phyloP scores from a whole-genome alignment of 2,113 vertebrate genomes.

The Hippocampus abdominalis region DNA sequence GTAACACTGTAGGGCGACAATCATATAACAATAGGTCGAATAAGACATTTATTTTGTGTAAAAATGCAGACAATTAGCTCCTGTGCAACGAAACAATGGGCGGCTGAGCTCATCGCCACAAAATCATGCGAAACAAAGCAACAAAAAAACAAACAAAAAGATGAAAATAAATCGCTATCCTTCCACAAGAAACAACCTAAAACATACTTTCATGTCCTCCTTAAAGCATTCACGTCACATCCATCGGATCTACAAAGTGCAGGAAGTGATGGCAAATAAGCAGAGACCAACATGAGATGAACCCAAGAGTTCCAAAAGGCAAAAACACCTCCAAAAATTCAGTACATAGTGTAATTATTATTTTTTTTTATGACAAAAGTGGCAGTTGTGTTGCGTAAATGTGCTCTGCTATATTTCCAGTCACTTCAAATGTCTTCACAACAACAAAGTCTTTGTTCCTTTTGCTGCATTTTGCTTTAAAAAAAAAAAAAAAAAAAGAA shows the following conservation, averaged over 20 bases:
- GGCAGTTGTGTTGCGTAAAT: neutral
- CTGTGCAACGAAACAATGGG: neutral
- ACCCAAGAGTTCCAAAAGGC: neutral
- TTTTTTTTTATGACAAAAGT: neutral
- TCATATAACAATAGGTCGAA: neutral
- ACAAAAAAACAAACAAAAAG: no score
- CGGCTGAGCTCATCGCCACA: neutral
- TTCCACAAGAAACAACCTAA: neutral
- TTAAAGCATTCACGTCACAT: neutral
- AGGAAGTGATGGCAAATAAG: neutral
- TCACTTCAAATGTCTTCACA: neutral
- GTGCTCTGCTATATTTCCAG: neutral
- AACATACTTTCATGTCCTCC: neutral
- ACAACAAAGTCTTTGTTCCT: slow-evolving; percentile 6
- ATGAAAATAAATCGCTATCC: neutral
- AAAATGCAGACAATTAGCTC: slow-evolving; percentile 1
- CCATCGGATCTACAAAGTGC: neutral
- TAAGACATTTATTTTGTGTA: slow-evolving; percentile 3
- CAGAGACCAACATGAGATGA: neutral
- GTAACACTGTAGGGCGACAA: slow-evolving; percentile 60
- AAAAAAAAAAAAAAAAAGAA: neutral
- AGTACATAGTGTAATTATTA: neutral
- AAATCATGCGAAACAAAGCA: neutral
- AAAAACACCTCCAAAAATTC: neutral
- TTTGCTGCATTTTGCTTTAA: slow-evolving; percentile 4